A percentile compares a stretch with the other conserved stretches of the same genome.
These are phyloP conservation scores for Anthoscopus minutus DNA, from an alignment of 2,113 vertebrate species.

Conservation along the genomic window DNA sequence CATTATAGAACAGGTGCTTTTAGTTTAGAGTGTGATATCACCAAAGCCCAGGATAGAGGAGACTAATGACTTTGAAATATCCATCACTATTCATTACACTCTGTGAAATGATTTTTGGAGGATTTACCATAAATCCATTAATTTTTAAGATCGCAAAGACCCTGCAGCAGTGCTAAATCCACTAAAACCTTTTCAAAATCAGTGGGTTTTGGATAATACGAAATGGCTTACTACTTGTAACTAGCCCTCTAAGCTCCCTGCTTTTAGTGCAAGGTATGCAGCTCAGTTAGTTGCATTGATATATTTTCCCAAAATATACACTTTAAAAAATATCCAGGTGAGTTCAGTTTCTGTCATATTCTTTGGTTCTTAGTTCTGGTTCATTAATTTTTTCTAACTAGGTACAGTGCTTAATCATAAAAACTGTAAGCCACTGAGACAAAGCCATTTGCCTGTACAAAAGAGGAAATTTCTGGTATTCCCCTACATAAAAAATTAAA, in stretches of 20 bases:
- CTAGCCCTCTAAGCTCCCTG: background rate
- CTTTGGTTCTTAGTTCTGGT: background rate
- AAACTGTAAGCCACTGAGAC: background rate
- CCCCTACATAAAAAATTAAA: background rate
- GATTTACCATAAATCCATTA: background rate
- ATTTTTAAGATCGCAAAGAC: background rate
- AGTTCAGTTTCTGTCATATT: background rate
- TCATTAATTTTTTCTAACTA: background rate
- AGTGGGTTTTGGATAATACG: background rate
- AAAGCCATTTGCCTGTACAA: background rate
- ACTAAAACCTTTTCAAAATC: constrained; percentile 5
- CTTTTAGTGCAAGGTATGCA: background rate
- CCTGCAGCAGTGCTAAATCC: background rate
- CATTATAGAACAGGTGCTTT: background rate
- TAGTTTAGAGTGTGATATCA: background rate
- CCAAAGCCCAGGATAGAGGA: background rate
- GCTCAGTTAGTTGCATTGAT: background rate
- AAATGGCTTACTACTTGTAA: background rate
- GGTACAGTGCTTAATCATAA: background rate
- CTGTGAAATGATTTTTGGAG: background rate
- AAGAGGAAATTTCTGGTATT: background rate
- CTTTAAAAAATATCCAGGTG: background rate
- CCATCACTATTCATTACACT: background rate
- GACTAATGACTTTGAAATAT: background rate
- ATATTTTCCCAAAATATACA: background rate